Conservation (phyloP, 2,888 invertebrate species). For the Parnassius smintheus region DNA sequence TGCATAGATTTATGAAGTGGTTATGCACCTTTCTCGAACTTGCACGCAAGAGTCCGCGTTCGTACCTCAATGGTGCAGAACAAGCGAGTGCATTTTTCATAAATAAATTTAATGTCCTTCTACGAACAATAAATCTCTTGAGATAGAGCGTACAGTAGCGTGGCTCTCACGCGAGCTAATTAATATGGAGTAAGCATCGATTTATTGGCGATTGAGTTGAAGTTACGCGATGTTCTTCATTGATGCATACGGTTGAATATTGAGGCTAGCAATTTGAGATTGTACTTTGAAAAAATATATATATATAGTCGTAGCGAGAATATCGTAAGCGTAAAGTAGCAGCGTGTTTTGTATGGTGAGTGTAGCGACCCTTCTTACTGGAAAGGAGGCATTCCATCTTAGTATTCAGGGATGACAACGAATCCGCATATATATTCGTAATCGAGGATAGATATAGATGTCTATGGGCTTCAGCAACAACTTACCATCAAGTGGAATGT, state of each 20-base stretch:
- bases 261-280: neutral
- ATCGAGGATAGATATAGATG: too few relatives aligned
- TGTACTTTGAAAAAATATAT: too few relatives aligned
- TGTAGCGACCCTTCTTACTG: too few relatives aligned
- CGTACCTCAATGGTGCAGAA: constrained; percentile 35
- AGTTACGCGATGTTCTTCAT: constrained; percentile 41
- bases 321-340: too few relatives aligned
- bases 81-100: constrained; percentile 58
- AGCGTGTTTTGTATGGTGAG: too few relatives aligned
- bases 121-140: constrained; percentile 55
- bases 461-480: too few relatives aligned
- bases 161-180: constrained; percentile 67
- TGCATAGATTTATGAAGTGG: constrained; percentile 34
- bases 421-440: too few relatives aligned
- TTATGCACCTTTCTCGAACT: constrained; percentile 16
- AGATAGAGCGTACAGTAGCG: constrained; percentile 60
- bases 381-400: too few relatives aligned
- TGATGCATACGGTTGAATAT: constrained; percentile 33
- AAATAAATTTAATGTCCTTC: constrained; percentile 60
- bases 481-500: too few relatives aligned
- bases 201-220: constrained; percentile 55
- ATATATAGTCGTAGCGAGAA: too few relatives aligned
- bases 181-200: constrained; percentile 71
- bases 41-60: constrained; percentile 42
- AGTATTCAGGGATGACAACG: too few relatives aligned